phyloP scores from a whole-genome alignment of 37 sponge, comb jelly and placozoan species.

The Spongilla lacustris region DNA sequence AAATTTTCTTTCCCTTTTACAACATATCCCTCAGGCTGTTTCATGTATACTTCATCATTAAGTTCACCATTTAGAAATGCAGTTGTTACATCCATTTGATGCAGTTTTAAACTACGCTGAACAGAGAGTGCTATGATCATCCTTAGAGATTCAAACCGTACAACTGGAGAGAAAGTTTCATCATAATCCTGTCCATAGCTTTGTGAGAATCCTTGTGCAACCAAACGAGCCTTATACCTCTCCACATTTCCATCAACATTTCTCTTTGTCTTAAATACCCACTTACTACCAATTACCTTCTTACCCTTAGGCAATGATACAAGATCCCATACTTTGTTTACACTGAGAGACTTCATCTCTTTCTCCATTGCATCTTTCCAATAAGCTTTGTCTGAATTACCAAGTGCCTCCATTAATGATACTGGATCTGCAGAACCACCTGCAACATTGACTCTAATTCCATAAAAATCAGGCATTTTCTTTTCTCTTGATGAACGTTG shows the following conservation, averaged over 20 bases:
- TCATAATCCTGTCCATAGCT: slow-evolving; percentile 48
- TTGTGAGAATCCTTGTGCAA: slow-evolving; percentile 67
- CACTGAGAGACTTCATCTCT: slow-evolving; percentile 59
- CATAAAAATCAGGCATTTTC: slow-evolving; percentile 31
- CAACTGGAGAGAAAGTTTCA: slow-evolving; percentile 60
- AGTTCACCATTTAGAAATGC: slow-evolving; percentile 61
- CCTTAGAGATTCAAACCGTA: slow-evolving; percentile 30
- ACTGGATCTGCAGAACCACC: slow-evolving; percentile 1
- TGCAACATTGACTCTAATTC: not conserved
- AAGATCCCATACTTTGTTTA: slow-evolving; percentile 51
- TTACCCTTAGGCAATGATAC: not conserved
- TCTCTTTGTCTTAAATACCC: slow-evolving; percentile 52
- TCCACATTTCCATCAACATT: slow-evolving; percentile 38
- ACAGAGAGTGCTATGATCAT: slow-evolving; percentile 27
- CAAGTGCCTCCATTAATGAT: slow-evolving; percentile 40
- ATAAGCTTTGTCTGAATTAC: slow-evolving; percentile 24
- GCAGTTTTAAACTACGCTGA: slow-evolving; percentile 29
- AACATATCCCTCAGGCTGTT: slow-evolving; percentile 50
- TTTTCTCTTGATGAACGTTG: slow-evolving; percentile 10
- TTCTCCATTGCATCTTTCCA: slow-evolving; percentile 64
- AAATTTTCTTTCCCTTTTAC: slow-evolving; percentile 25
- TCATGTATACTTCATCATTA: slow-evolving; percentile 61
- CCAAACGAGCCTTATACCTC: slow-evolving; percentile 52
- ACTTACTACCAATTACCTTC: slow-evolving; percentile 39
- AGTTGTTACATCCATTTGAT: slow-evolving; percentile 59